These are phyloP conservation scores for Chionoecetes opilio DNA, from an alignment of 1,140 invertebrate species.

Conservation along the genomic window DNA sequence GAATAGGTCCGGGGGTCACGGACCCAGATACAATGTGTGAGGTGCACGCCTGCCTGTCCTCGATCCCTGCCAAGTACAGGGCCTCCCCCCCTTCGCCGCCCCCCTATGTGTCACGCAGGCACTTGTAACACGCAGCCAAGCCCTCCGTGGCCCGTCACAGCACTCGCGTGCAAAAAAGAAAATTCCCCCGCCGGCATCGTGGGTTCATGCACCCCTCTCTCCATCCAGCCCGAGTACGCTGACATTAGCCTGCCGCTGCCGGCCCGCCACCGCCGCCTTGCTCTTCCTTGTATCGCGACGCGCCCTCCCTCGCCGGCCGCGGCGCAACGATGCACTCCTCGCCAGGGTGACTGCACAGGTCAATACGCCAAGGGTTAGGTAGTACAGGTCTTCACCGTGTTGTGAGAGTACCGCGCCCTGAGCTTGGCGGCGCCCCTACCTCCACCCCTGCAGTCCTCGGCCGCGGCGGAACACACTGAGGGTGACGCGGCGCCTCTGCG, in stretches of 20 bases:
- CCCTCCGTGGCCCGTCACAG: background rate
- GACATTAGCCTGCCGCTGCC: slow-evolving; percentile 53
- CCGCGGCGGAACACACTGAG: no score
- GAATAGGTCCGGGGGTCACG: slow-evolving; percentile 45
- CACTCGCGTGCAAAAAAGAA: slow-evolving; percentile 34
- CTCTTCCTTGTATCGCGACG: background rate
- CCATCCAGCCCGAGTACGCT: slow-evolving; percentile 47
- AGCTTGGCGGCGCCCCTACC: no score
- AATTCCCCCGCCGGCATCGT: slow-evolving; percentile 57
- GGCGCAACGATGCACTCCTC: no score
- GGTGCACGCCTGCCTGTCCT: background rate
- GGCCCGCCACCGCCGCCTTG: background rate
- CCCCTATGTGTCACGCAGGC: background rate
- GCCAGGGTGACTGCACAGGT: no score
- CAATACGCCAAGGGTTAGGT: no score
- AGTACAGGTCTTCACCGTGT: no score
- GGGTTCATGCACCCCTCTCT: slow-evolving; percentile 50
- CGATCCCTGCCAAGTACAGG: slow-evolving; percentile 2
- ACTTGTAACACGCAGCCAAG: background rate
- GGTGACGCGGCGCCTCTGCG: no score
- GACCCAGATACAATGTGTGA: background rate
- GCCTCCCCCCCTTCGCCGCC: background rate
- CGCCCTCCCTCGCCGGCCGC: slow-evolving; percentile 29
- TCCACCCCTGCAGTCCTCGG: no score
- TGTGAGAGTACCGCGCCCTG: no score